These are phyloP conservation scores for Bombus vancouverensis DNA, from an alignment of 1,140 invertebrate species.

Conservation along the genomic window DNA sequence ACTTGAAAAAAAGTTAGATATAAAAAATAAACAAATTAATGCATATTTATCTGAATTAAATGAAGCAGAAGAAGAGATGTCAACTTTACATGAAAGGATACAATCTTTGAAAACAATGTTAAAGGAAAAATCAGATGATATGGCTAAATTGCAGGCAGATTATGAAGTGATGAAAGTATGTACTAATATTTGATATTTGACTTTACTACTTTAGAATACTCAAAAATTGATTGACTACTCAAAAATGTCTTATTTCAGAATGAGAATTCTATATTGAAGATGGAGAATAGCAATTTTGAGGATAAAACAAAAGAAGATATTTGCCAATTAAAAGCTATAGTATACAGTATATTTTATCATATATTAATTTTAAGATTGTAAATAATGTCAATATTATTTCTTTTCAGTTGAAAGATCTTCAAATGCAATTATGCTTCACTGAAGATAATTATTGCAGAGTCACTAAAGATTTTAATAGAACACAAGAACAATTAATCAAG, in stretches of 20 bases:
- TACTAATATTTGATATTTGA: background rate
- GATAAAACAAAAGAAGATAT: conserved; percentile 70
- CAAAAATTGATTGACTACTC: no score
- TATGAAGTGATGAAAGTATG: conserved; percentile 73
- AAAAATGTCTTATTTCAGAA: conserved; percentile 68
- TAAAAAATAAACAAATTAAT: conserved; percentile 54
- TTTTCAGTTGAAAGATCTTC: conserved; percentile 63
- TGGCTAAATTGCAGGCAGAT: conserved; percentile 73
- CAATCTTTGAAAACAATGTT: conserved; percentile 69
- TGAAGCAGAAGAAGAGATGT: conserved; percentile 60
- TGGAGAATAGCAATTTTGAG: conserved; percentile 61
- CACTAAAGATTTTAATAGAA: conserved; percentile 65
- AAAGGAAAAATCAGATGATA: conserved; percentile 67
- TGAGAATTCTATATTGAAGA: conserved; percentile 73
- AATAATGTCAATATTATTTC: conserved; percentile 18
- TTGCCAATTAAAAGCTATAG: conserved; percentile 69
- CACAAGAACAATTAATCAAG: conserved; percentile 63
- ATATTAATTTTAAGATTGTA: background rate
- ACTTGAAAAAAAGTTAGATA: conserved; percentile 60
- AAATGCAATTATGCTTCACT: conserved; percentile 58
- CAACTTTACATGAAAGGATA: conserved; percentile 57
- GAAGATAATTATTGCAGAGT: conserved; percentile 68
- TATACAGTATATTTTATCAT: conserved; percentile 27
- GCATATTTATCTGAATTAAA: conserved; percentile 62
- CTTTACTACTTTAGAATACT: background rate